Base-by-base conservation (phyloP, 2,888 invertebrate species). In the Schizotus pectinicornis region DNA sequence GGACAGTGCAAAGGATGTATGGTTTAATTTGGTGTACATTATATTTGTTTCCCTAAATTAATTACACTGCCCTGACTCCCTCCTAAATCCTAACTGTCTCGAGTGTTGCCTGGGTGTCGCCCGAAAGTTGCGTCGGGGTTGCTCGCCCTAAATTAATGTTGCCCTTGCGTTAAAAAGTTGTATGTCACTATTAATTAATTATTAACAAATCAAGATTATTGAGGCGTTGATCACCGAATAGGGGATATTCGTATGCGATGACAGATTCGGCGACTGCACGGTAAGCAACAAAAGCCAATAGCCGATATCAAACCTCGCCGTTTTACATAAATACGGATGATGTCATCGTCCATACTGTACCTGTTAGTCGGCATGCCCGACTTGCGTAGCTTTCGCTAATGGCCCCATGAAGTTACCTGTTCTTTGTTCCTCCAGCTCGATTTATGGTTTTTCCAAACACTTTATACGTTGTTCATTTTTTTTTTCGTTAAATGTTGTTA, bases 291-390 rank as follows among this genome's bases (percentile, higher is more conserved):
- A 49, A 11, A 41, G 9, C 50, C 42, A 31, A 41, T 30, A 38
- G 11, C 34, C 35, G 42, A 50, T 30, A 51, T 22, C 22, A 5
- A 30, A 43, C 33, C 33, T 43, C 43, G 22, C 33, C 22, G 43
- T 43, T 43, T 43, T 32, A n/a, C 39, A 56, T 31, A 54, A 46
- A 56, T 49, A 50, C 42, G 37, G 50, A 56, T 56, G 56, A 56
- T 56, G 56, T 56, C 56, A 56, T 56, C 56, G 56, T 11, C 56
- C 56, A 50, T 49, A 49, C 49, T 14, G 39, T 33, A 13, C 39
- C 38, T 11, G 38, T 34, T 46, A 43, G 43, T 35, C 36, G 11
- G 33, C 43, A 33, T 45, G 22, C 39, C 9, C 31, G 46, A n/a
- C 38, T 22, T 22, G 38, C 13, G 11, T 9, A 12, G 56, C 50